phyloP scores from a whole-genome alignment of 2,797 vertebrate species.

The Lophura swinhoii region DNA sequence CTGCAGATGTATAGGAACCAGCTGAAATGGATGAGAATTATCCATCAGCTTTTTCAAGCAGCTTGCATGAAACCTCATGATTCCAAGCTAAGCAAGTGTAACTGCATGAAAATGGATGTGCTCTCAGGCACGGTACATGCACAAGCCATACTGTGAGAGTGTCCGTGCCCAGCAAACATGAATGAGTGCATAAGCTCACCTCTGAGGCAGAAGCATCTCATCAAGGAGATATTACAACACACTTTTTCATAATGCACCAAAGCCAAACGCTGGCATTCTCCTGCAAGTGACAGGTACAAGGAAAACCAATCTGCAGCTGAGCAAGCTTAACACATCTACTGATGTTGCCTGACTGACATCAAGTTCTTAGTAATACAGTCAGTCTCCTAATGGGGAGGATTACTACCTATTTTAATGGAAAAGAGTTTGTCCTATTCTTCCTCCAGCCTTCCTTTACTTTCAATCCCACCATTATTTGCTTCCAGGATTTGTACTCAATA shows the following conservation, averaged over 20 bases:
- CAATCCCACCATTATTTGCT: not conserved
- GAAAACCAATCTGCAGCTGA: not conserved
- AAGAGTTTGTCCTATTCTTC: rapidly evolving
- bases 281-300: not conserved
- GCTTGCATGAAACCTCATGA: not conserved
- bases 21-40: not conserved
- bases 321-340: not conserved
- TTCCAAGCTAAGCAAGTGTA: not conserved
- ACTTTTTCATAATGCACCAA: not conserved
- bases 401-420: not conserved
- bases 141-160: not conserved
- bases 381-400: not conserved
- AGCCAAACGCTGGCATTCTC: not conserved
- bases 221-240: not conserved
- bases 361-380: not conserved
- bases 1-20: rapidly evolving
- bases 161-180: not conserved
- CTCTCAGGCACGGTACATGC: not conserved
- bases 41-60: not conserved
- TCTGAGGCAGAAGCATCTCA: not conserved
- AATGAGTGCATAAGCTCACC: not conserved
- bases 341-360: not conserved
- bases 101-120: not conserved
- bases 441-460: not conserved
- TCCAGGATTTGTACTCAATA: not conserved